phyloP scores from a whole-genome alignment of 2,888 invertebrate species.

The Ptycholaimellus sp. region DNA sequence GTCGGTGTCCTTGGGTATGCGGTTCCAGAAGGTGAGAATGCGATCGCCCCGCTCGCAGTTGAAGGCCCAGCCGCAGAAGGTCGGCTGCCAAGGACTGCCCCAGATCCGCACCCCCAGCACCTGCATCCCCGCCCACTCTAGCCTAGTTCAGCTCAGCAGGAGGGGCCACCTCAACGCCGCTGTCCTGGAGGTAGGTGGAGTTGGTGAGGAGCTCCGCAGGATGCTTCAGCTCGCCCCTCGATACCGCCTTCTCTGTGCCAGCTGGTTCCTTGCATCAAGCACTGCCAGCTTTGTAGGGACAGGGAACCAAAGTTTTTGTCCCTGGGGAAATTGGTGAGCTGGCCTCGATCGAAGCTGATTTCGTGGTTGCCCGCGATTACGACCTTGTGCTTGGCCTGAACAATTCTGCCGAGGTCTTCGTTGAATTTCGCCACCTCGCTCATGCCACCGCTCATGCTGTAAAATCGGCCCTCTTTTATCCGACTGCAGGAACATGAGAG shows the following conservation, averaged over 20 bases:
- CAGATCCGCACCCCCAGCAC: no score
- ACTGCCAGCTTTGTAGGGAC: conserved; percentile 1
- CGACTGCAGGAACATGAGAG: no score
- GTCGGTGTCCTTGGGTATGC: conserved; percentile 46
- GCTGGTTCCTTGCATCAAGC: background rate
- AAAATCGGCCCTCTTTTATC: no score
- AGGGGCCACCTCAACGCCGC: conserved; percentile 31
- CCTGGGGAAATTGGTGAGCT: no score
- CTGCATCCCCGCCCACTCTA: no score
- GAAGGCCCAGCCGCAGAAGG: no score
- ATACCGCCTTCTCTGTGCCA: background rate
- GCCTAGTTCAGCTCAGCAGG: no score
- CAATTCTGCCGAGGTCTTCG: conserved; percentile 10
- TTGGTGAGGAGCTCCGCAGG: conserved; percentile 40
- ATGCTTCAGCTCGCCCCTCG: conserved; percentile 12
- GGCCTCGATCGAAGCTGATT: conserved; percentile 44
- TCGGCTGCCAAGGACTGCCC: no score
- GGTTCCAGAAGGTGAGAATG: conserved; percentile 49
- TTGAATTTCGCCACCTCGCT: conserved; percentile 14
- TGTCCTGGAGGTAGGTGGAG: conserved; percentile 52
- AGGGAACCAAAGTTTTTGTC: background rate
- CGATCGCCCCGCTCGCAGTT: conserved; percentile 36
- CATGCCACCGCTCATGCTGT: conserved; percentile 32
- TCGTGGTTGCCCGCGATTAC: conserved; percentile 70
- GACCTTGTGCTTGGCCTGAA: conserved; percentile 48